phyloP scores from a whole-genome alignment of 2,797 vertebrate genomes.

The Phrynocephalus forsythii region DNA sequence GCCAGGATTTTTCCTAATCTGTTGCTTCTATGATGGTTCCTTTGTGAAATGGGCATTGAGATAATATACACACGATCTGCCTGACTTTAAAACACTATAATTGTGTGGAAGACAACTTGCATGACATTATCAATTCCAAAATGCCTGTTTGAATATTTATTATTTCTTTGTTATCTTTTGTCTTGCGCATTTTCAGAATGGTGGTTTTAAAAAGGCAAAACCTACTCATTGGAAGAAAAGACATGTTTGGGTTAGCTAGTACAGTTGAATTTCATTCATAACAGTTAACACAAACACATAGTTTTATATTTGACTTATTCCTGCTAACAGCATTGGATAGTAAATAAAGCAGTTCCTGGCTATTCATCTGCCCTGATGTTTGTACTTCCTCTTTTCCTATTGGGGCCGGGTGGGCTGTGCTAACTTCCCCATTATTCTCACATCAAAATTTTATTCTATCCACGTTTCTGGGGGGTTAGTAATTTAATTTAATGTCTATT shows the following conservation, averaged over 20 bases:
- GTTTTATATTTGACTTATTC: background rate
- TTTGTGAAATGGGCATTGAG: background rate
- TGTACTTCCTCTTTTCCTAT: background rate
- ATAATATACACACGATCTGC: slow-evolving; percentile 7
- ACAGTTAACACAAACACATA: background rate
- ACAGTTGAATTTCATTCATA: background rate
- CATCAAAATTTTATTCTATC: background rate
- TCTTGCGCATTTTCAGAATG: background rate
- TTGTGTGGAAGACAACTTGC: background rate
- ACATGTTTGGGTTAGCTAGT: background rate
- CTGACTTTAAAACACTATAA: background rate
- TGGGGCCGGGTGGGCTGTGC: background rate
- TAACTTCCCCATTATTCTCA: background rate
- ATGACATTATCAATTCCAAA: background rate
- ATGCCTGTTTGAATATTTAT: background rate
- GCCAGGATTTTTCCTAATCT: background rate
- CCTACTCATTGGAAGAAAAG: background rate
- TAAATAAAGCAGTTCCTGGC: background rate
- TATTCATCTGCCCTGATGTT: background rate
- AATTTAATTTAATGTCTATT: background rate
- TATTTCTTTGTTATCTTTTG: background rate
- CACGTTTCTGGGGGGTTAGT: background rate
- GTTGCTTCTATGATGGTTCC: background rate
- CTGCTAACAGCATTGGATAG: background rate
- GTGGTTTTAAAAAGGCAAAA: background rate